Conservation (phyloP, 2,888 invertebrate species). For the Caenorhabditis sp. region DNA sequence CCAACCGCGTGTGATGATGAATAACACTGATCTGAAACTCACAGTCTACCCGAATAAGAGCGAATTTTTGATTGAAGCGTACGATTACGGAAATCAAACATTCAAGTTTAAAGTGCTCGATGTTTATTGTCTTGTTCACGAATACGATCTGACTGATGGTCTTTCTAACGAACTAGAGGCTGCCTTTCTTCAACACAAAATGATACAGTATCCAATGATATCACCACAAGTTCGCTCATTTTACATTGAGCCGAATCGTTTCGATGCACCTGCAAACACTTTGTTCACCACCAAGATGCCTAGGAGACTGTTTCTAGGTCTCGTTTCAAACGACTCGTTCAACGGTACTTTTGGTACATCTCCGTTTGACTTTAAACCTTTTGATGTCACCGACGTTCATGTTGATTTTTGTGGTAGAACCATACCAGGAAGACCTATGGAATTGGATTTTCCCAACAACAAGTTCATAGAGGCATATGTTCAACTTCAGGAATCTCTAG, state of each 20-base stretch:
- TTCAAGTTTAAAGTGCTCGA: background rate
- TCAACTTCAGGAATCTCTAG: slow-evolving; percentile 9
- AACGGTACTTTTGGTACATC: slow-evolving; percentile 7
- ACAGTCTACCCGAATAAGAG: slow-evolving; percentile 7
- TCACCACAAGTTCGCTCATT: background rate
- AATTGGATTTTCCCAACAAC: slow-evolving; percentile 3
- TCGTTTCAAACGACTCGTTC: background rate
- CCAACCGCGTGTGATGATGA: background rate
- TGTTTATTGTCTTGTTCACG: slow-evolving; percentile 14
- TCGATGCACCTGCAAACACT: slow-evolving; percentile 20
- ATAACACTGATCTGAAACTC: background rate
- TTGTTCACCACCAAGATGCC: slow-evolving; percentile 34
- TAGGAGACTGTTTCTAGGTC: slow-evolving; percentile 10
- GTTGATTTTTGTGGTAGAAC: slow-evolving; percentile 26
- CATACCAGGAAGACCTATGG: slow-evolving; percentile 4
- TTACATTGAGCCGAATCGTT: slow-evolving; percentile 16
- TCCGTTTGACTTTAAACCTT: slow-evolving; percentile 19
- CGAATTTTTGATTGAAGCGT: slow-evolving; percentile 10
- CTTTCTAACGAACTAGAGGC: slow-evolving; percentile 5
- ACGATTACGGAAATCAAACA: background rate
- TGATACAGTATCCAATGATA: slow-evolving; percentile 20
- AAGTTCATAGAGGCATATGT: slow-evolving; percentile 17
- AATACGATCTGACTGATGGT: slow-evolving; percentile 19
- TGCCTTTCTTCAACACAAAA: slow-evolving; percentile 10
- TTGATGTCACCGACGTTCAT: background rate